These are phyloP conservation scores for Drosophila tristis DNA, from an alignment of 1,140 invertebrate species.

Conservation along the genomic window DNA sequence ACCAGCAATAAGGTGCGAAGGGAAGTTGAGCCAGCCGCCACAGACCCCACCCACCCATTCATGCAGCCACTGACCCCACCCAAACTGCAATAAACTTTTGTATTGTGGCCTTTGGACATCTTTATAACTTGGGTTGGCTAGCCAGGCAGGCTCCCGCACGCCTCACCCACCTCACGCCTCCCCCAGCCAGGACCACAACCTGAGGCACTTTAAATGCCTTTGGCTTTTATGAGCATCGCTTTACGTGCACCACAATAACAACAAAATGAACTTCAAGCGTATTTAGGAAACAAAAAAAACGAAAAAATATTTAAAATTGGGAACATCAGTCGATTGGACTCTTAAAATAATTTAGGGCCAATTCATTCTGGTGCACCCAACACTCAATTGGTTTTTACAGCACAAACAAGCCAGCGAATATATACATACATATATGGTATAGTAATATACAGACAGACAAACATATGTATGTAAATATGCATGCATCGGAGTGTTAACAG, in stretches of 20 bases:
- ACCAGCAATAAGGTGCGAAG: constrained; percentile 43
- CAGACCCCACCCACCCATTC: neutral
- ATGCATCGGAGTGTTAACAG: neutral
- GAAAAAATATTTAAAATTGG: constrained; percentile 21
- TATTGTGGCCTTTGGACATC: constrained; percentile 67
- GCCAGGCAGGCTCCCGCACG: constrained; percentile 28
- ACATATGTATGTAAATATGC: too few species aligned
- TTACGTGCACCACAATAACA: constrained; percentile 18
- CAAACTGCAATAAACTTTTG: constrained; percentile 64
- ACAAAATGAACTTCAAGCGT: constrained; percentile 28
- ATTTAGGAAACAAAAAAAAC: constrained; percentile 30
- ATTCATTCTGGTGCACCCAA: constrained; percentile 36
- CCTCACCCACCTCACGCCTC: too few species aligned
- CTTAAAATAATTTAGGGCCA: constrained; percentile 48
- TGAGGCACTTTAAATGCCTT: constrained; percentile 51
- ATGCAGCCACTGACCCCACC: neutral
- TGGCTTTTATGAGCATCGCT: constrained; percentile 41
- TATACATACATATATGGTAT: neutral
- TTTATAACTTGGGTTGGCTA: constrained; percentile 68
- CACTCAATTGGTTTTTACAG: constrained; percentile 52
- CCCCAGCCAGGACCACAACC: neutral
- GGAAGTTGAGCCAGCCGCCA: neutral
- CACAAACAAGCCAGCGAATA: constrained; percentile 18
- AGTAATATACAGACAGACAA: too few species aligned
- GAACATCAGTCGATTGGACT: constrained; percentile 28